Conservation (phyloP, 2,113 vertebrate genomes). For the Aplodontia rufa region DNA sequence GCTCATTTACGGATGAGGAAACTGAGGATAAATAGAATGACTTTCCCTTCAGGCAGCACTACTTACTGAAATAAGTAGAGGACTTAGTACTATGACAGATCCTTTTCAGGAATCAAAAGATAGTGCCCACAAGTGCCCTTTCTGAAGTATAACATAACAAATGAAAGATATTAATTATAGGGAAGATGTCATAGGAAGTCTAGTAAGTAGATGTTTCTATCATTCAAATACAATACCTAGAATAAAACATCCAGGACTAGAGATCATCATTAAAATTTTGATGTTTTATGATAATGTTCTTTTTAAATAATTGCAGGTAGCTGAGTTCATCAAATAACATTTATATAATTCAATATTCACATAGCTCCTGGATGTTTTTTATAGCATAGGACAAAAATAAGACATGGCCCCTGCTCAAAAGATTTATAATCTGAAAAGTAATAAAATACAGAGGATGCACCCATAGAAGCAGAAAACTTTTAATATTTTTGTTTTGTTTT, state of each 20-base stretch:
- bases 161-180: not conserved
- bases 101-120: slow-evolving; percentile 11
- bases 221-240: not conserved
- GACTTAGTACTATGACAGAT: not conserved
- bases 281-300: not conserved
- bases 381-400: slow-evolving; percentile 49
- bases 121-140: not conserved
- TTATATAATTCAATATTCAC: slow-evolving; percentile 37
- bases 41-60: not conserved
- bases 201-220: not conserved
- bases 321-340: slow-evolving; percentile 4
- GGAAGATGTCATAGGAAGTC: not conserved
- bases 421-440: slow-evolving; percentile 4
- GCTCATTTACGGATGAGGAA: not conserved
- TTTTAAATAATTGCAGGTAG: not conserved
- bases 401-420: not conserved
- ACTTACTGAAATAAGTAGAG: not conserved
- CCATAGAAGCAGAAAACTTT: not conserved
- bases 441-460: not conserved
- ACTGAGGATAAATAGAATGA: not conserved
- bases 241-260: not conserved
- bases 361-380: not conserved
- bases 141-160: not conserved
- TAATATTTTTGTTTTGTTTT: not conserved
- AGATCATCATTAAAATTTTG: slow-evolving; percentile 8